Evolutionary conservation across 2,888 invertebrate genomes (phyloP), one percentile per base, ranked within the genome.

Genomic region (Drepana falcataria): DNA sequence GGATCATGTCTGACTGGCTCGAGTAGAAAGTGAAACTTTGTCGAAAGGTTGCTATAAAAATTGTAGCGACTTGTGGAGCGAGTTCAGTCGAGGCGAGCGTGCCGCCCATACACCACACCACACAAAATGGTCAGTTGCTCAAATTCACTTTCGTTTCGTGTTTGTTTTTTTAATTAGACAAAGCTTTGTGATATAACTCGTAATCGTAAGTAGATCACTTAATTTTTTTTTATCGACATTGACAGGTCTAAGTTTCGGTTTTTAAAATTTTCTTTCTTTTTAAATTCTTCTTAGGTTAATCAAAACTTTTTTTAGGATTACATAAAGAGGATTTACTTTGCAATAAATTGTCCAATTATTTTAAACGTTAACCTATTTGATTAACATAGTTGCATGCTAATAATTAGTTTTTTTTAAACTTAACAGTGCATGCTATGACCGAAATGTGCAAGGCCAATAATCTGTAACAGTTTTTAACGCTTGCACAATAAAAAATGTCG

Each of bases 11-110:
- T 63, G 78, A 79, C 79, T 78, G 81, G 77, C 78, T 62, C 65
- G 63, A 73, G 83, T 87, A 88, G 90, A 91, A 91, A 91, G 90
- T 91, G 90, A 91, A 89, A 89, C 85, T 73, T 70, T 67, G 76
- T 74, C 71, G 76, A 74, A 75, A 76, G 78, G 74, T 77, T 75
- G 78, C 79, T 90, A 89, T 91, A 90, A 88, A 89, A 87, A 83
- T 85, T 85, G 88, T 87, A 76, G 81, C 80, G 75, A 60, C 69
- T 55, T 53, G 64, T 65, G 63, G 62, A 63, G 67, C 78, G 73
- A 75, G 83, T 75, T 85, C 88, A 89, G 88, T 89, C 75, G 79
- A 77, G 80, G 68, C 75, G 69, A 68, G 70, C 61, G 68, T 73
- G 73, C 69, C 68, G 71, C 71, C 71, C 74, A 73, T 77, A 72